These are phyloP conservation scores for Amiota minor DNA, from an alignment of 2,888 invertebrate genomes.

Conservation along the genomic window DNA sequence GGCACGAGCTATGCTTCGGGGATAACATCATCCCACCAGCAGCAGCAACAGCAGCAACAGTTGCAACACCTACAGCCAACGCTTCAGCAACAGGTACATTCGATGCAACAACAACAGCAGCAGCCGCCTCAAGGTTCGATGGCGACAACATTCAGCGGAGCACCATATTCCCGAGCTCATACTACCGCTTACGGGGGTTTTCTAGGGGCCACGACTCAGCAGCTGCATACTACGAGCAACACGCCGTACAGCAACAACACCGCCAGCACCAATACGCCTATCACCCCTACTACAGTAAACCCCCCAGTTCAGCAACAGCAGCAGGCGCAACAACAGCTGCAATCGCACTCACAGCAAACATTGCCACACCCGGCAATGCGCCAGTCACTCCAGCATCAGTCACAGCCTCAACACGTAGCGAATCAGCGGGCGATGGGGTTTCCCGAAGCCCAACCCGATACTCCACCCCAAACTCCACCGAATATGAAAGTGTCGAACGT, in stretches of 20 bases:
- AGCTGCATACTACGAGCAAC: conserved; percentile 69
- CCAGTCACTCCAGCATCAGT: conserved; percentile 49
- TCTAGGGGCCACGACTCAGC: conserved; percentile 75
- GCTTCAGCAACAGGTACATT: conserved; percentile 50
- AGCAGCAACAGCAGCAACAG: conserved; percentile 48
- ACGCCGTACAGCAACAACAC: conserved; percentile 59
- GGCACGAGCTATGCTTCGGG: conserved; percentile 53
- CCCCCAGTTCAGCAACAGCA: conserved; percentile 43
- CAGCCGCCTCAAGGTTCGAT: conserved; percentile 61
- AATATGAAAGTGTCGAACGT: conserved; percentile 92
- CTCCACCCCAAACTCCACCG: conserved; percentile 94
- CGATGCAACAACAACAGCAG: conserved; percentile 52
- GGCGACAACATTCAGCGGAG: conserved; percentile 73
- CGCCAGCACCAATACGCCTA: conserved; percentile 62
- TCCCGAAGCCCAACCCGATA: conserved; percentile 89
- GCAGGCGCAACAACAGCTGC: conserved; percentile 35
- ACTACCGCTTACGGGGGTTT: conserved; percentile 78
- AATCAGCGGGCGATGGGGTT: conserved; percentile 79
- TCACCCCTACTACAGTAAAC: conserved; percentile 68
- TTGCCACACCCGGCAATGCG: conserved; percentile 57
- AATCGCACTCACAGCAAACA: conserved; percentile 44
- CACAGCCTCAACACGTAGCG: conserved; percentile 65
- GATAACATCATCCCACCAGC: conserved; percentile 62
- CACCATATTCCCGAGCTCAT: conserved; percentile 76
- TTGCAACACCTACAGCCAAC: conserved; percentile 58